Base-by-base conservation (phyloP, 1,140 invertebrate genomes). In the Aphaenogaster ashmeadi region DNA sequence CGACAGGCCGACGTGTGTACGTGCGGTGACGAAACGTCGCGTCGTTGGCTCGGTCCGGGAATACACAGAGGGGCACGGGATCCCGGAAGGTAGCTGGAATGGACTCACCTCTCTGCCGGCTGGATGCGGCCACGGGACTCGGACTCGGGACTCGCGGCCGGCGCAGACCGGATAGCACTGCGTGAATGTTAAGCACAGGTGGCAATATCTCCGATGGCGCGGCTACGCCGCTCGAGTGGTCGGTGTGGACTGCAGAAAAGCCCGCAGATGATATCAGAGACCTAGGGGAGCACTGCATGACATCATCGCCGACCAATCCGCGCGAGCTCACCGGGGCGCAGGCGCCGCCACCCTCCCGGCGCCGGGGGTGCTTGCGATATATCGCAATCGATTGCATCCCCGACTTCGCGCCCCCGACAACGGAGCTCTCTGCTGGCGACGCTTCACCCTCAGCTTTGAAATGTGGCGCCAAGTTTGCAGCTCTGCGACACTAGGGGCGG, bases 231-330 rank as follows among this genome's bases (percentile, higher is more conserved):
- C 93, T 93, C 93, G 92, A 94, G 90, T 92, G 92, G 91, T 94
- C 92, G 92, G 91, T 95, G 92, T 94, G 89, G 93, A 95, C 94
- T 95, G 95, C 94, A 95, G 93, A 95, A 95, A 94, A 95, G 90
- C 93, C 93, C 94, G 94, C 94, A 94, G 95, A 94, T 94, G 92
- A 93, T 93, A 94, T 94, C 94, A 92, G 92, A 94, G 93, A 94
- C 93, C 90, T 93, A 94, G 93, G 94, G 94, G 93, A 93, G 94
- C 60, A 95, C 94, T 94, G 94, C 90, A 94, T 95, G 95, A 95
- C 95, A 95, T 95, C 95, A 95, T 93, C 94, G 77, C 91, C 41
- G 81, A 85, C 95, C 95, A 95, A 95, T 95, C 50, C 69, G 44
- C 15, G 54, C 72, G 27, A 47, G 21, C 13, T 62, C 58, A 52